Base-by-base conservation (phyloP, 2,888 invertebrate genomes). In the Zaprionus lineosus region DNA sequence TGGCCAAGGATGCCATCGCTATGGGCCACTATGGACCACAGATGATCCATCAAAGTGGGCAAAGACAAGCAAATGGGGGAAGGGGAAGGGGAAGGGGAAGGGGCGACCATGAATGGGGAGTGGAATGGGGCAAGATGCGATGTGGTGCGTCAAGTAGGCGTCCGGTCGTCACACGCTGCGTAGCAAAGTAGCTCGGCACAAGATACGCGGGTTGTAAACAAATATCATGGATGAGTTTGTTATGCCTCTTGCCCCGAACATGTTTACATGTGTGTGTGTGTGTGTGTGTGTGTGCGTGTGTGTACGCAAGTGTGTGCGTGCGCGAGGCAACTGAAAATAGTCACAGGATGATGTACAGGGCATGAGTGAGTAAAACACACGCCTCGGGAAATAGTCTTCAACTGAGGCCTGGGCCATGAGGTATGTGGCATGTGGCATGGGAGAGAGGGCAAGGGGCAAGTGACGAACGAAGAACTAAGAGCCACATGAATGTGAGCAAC, bases 231-330 rank as follows among this genome's bases (percentile, higher is more conserved):
- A 19, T n/a, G n/a, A n/a, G n/a, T n/a, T n/a, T 19, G 19, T 19
- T 34, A 43, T 61, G 61, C 51, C 57, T 61, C 39, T 46, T 51
- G 57, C 57, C 48, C 33, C 26, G 58, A 52, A 74, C 75, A 68
- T 76, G 74, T 76, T 75, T 75, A 75, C 73, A 73, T 61, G 44
- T 52, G 24, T 50, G 40, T n/a, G n/a, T n/a, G n/a, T n/a, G n/a
- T n/a, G n/a, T n/a, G n/a, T n/a, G n/a, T n/a, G n/a, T n/a, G n/a
- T n/a, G n/a, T n/a, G n/a, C n/a, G n/a, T n/a, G n/a, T n/a, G n/a
- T n/a, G n/a, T n/a, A n/a, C n/a, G n/a, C n/a, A n/a, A n/a, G n/a
- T n/a, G n/a, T n/a, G n/a, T n/a, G n/a, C n/a, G n/a, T n/a, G n/a
- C n/a, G n/a, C n/a, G 24, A 40, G 51, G 48, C 52, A 34, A 58